Evolutionary conservation across 1,140 invertebrate species (phyloP).

Genomic region (Heterodera schachtii): DNA sequence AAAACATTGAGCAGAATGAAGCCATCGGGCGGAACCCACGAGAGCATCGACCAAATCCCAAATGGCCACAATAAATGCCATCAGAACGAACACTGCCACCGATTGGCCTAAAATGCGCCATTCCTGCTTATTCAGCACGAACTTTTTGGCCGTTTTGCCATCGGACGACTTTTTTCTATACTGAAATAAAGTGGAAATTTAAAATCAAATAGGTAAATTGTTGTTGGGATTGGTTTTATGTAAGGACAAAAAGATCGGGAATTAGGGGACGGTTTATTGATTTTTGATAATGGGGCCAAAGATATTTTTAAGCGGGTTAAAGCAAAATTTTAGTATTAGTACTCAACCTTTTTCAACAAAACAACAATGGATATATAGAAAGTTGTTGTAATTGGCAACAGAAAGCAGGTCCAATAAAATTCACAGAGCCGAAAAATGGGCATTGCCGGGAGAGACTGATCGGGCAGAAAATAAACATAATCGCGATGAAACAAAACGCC

Average conservation of each 20-base stretch:
- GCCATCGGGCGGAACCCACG: background rate
- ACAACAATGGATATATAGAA: background rate
- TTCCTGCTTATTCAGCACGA: background rate
- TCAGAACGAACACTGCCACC: background rate
- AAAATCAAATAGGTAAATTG: background rate
- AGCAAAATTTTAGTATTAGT: background rate
- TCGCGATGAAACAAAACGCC: background rate
- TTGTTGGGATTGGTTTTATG: too few relatives aligned
- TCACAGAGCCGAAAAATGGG: background rate
- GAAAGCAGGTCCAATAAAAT: background rate
- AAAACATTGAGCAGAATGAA: background rate
- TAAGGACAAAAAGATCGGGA: too few relatives aligned
- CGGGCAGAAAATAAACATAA: background rate
- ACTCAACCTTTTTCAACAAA: slow-evolving; percentile 7
- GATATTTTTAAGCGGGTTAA: background rate
- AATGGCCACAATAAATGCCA: background rate
- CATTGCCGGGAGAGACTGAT: background rate
- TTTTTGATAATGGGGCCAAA: too few relatives aligned
- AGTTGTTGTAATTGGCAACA: background rate
- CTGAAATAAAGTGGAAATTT: background rate
- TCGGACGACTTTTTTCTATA: background rate
- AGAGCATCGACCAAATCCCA: background rate
- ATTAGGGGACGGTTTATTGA: too few relatives aligned
- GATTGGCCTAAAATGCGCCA: slow-evolving; percentile 10
- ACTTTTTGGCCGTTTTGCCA: background rate